A percentile compares a stretch with the other conserved stretches of the same genome.
phyloP scores from a whole-genome alignment of 2,113 vertebrate genomes.

The Menidia beryllina region DNA sequence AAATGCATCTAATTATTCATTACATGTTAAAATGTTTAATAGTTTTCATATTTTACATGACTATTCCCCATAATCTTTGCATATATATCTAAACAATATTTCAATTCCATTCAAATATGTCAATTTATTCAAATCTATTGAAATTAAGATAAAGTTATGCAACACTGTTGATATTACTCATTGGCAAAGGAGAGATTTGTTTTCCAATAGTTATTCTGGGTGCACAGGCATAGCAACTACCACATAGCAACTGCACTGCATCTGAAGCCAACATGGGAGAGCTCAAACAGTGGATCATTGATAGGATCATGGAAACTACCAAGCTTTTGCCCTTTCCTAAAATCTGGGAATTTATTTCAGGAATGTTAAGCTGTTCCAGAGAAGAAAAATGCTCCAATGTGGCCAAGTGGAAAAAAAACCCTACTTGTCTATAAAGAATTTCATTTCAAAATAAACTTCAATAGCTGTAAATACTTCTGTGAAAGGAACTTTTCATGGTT shows the following conservation, averaged over 20 bases:
- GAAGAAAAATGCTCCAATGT: conserved; percentile 9
- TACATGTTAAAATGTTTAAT: not conserved
- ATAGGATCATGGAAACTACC: conserved; percentile 37
- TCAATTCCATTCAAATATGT: no score
- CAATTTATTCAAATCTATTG: no score
- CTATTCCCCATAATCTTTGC: not conserved
- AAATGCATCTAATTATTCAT: not conserved
- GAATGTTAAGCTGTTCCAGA: conserved; percentile 52
- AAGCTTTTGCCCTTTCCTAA: conserved; percentile 23
- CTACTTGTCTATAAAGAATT: not conserved
- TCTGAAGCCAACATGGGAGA: conserved; percentile 29
- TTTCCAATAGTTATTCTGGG: conserved; percentile 54
- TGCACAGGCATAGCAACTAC: conserved; percentile 60
- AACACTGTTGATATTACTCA: conserved; percentile 13
- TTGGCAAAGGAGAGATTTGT: conserved; percentile 9
- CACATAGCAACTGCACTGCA: conserved; percentile 62
- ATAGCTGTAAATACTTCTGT: conserved; percentile 17
- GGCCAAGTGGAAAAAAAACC: conserved; percentile 22
- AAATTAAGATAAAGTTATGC: conserved; percentile 4
- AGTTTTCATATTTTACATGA: not conserved
- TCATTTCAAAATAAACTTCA: conserved; percentile 6
- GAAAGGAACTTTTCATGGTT: not conserved
- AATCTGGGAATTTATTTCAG: conserved; percentile 49
- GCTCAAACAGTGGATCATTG: conserved; percentile 17
- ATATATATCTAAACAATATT: not conserved